phyloP scores from a whole-genome alignment of 1,140 invertebrate species.

The Mamestra configurata region DNA sequence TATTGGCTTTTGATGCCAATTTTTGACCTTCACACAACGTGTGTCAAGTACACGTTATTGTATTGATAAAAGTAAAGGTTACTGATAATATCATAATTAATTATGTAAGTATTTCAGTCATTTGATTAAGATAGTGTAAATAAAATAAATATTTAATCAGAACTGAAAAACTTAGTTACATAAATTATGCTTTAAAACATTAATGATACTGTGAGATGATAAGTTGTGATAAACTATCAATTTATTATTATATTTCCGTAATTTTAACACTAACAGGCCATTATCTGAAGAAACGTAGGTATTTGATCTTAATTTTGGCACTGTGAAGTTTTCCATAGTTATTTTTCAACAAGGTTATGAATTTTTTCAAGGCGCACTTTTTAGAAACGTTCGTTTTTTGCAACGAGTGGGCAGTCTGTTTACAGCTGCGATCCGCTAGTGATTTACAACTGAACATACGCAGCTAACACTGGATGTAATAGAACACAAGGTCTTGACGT shows the following conservation, averaged over 20 bases:
- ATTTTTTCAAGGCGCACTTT: slow-evolving; percentile 65
- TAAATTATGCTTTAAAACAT: slow-evolving; percentile 12
- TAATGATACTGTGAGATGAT: background rate
- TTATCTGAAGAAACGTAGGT: background rate
- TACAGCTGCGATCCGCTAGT: slow-evolving; percentile 69
- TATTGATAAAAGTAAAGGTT: background rate
- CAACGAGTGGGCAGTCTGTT: slow-evolving; percentile 75
- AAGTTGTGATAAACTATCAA: slow-evolving; percentile 8
- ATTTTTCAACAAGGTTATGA: slow-evolving; percentile 70
- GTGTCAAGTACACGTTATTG: slow-evolving; percentile 3
- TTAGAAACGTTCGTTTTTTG: slow-evolving; percentile 67
- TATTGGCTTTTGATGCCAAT: background rate
- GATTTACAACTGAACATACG: slow-evolving; percentile 72
- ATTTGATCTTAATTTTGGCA: slow-evolving; percentile 62
- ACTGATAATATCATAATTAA: background rate
- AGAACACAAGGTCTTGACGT: slow-evolving; percentile 69
- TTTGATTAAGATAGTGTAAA: background rate
- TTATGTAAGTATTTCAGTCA: slow-evolving; percentile 5
- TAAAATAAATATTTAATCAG: background rate
- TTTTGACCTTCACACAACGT: slow-evolving; percentile 22
- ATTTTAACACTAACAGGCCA: background rate
- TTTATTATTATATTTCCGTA: slow-evolving; percentile 11
- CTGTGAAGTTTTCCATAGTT: slow-evolving; percentile 53
- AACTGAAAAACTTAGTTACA: background rate
- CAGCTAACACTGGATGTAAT: slow-evolving; percentile 64